phyloP scores from a whole-genome alignment of 2,797 vertebrate species.

The Pseudocheirus occidentalis region DNA sequence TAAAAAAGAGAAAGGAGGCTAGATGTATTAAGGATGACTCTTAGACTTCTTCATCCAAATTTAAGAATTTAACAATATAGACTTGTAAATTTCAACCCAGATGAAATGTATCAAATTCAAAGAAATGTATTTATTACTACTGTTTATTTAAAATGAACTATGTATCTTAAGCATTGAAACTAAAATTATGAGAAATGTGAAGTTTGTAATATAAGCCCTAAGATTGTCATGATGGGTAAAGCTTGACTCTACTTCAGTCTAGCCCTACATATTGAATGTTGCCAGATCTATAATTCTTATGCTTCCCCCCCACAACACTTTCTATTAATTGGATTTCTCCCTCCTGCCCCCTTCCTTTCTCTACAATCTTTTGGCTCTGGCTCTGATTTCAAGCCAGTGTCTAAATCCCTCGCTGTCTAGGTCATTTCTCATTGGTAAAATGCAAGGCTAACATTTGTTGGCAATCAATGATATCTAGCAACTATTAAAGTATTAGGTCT shows the following conservation, averaged over 20 bases:
- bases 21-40: not conserved
- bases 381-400: not conserved
- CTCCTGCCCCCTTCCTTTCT: not conserved
- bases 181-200: not conserved
- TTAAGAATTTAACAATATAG: not conserved
- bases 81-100: not conserved
- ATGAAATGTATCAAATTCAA: not conserved
- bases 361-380: not conserved
- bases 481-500: not conserved
- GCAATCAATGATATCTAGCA: not conserved
- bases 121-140: not conserved
- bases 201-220: not conserved
- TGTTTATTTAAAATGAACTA: not conserved
- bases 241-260: not conserved
- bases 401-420: not conserved
- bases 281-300: not conserved
- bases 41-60: not conserved
- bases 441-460: not conserved
- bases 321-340: not conserved
- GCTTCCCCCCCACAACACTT: too few relatives aligned
- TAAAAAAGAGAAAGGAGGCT: not conserved
- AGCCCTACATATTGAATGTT: not conserved
- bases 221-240: not conserved
- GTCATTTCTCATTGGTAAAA: not conserved
- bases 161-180: not conserved